Percentiles rank a stretch among this genome's conserved stretches.
phyloP scores from a whole-genome alignment of 2,113 vertebrate species.

The Oriolus oriolus region DNA sequence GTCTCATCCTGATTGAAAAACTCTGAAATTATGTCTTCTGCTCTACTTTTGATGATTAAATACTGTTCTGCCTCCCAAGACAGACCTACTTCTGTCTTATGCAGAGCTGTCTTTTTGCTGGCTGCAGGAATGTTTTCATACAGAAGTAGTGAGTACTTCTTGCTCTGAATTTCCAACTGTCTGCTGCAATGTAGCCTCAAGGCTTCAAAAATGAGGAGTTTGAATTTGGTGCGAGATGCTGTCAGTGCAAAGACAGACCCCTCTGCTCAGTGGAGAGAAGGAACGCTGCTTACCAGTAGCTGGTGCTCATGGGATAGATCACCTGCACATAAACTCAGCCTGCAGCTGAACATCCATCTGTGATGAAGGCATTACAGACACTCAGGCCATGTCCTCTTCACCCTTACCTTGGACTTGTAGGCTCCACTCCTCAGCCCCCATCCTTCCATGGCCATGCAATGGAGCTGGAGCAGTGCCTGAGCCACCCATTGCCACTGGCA shows the following conservation, averaged over 20 bases:
- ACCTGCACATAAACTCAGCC: neutral
- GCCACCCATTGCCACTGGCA: neutral
- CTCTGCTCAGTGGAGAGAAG: neutral
- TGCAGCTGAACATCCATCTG: neutral
- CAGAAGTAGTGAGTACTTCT: neutral
- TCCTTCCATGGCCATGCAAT: accelerated
- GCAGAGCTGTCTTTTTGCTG: neutral
- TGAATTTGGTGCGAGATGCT: neutral
- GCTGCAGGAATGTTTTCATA: neutral
- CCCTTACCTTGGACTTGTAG: neutral
- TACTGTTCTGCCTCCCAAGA: neutral
- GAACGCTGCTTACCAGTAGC: accelerated
- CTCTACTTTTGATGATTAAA: neutral
- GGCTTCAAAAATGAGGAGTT: neutral
- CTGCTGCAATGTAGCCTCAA: neutral
- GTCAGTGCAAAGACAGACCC: neutral
- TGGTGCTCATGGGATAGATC: neutral
- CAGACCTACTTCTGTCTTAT: neutral
- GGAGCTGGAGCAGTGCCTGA: neutral
- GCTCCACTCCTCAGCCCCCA: neutral
- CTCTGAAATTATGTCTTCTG: neutral
- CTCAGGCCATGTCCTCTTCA: neutral
- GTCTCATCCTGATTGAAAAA: neutral
- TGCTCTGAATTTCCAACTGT: neutral
- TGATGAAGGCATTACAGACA: neutral